Evolutionary conservation across 2,888 invertebrate genomes (phyloP), one percentile per base, ranked within the genome.

Genomic region (Drosophila lutescens): DNA sequence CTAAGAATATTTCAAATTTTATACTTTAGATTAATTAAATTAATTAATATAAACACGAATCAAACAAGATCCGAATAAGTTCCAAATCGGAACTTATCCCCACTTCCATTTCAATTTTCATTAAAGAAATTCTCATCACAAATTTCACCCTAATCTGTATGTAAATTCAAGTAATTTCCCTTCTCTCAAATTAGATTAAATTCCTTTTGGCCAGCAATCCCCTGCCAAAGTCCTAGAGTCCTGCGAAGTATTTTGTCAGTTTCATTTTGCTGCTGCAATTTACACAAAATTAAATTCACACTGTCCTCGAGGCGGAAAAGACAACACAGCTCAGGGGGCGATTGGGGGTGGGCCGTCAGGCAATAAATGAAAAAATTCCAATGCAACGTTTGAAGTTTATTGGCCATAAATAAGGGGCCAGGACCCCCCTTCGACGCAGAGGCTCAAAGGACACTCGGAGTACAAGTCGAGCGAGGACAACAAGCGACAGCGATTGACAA

Each of bases 241-340:
- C 47, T 69, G 47, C 57, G 43, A 53, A 66, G 67, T 67, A 47
- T 55, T 60, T 57, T 59, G 71, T 62, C 57, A 59, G 47, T 61
- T 71, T 65, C 71, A 61, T 62, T 77, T 47, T 65, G 58, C 46
- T 46, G 77, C 44, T 86, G 83, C 86, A 88, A 88, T 88, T 86
- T 86, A 84, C 84, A 86, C 86, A 86, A 83, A 78, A 84, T 84
- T 88, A 86, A 88, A 86, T 86, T 88, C 83, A 72, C 80, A 86
- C 65, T 84, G 86, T 84, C 80, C 86, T 76, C 55, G 54, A 62
- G 46, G 51, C 50, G 57, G 66, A 40, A 30, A 41, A 36, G 67
- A 30, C 46, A 69, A 46, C 44, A 65, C 32, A 51, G 13, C 50
- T 10, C 30, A 17, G 12, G 36, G 51, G 32, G 50, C 2, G 26